A percentile compares a stretch with the other conserved stretches of the same genome.
phyloP scores from a whole-genome alignment of 2,797 vertebrate genomes.

The Gymnothorax reevesii region DNA sequence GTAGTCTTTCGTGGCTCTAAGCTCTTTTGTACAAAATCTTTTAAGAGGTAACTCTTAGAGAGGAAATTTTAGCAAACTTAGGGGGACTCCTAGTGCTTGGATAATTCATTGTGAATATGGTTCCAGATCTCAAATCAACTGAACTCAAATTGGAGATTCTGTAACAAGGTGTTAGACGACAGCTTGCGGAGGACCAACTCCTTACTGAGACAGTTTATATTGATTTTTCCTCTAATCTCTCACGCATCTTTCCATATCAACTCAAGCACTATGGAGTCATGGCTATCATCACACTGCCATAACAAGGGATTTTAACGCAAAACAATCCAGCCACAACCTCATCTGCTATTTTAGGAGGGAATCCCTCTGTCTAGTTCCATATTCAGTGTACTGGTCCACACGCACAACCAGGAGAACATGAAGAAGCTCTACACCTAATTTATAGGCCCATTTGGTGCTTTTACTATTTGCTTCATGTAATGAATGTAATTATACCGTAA shows the following conservation, averaged over 20 bases:
- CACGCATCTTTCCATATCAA: background rate
- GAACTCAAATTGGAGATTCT: no score
- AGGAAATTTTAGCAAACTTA: no score
- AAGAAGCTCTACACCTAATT: background rate
- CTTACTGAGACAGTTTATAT: no score
- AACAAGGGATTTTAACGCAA: background rate
- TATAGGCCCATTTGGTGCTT: background rate
- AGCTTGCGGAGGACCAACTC: no score
- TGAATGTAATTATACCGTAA: background rate
- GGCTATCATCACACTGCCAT: background rate
- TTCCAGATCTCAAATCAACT: no score
- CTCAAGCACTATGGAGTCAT: background rate
- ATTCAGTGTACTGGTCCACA: background rate
- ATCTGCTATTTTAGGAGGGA: background rate
- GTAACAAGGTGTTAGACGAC: no score
- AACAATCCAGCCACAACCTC: background rate
- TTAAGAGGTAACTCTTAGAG: no score
- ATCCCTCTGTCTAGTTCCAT: background rate
- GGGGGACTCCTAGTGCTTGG: no score
- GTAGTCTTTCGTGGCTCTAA: no score
- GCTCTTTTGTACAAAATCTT: no score
- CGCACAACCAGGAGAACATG: background rate
- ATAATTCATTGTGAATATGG: no score
- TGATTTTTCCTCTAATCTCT: no score
- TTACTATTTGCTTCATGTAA: background rate